phyloP scores from a whole-genome alignment of 1,140 invertebrate species.

The Megalopta genalis region DNA sequence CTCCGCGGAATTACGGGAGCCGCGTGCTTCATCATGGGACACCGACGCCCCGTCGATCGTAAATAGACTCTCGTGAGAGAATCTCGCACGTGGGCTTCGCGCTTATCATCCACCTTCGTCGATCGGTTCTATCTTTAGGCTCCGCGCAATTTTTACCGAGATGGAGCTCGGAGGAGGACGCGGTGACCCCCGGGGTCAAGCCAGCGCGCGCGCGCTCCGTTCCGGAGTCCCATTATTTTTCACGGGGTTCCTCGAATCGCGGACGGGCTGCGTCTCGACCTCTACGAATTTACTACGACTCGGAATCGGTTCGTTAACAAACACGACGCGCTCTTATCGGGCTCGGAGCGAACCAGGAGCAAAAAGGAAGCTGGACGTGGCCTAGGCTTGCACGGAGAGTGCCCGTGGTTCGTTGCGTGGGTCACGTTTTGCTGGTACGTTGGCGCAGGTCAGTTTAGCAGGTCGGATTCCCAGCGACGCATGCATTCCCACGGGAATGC shows the following conservation, averaged over 20 bases:
- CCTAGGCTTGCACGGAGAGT: too few species aligned
- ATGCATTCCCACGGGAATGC: conserved; percentile 63
- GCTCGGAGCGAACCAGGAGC: not conserved
- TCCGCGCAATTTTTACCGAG: too few species aligned
- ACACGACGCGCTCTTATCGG: not conserved
- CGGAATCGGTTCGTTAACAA: conserved; percentile 13
- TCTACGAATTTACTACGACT: not conserved
- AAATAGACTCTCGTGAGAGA: conserved; percentile 12
- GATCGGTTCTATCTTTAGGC: not conserved
- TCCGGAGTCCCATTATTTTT: too few species aligned
- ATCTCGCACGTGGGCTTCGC: not conserved
- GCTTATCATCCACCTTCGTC: too few species aligned
- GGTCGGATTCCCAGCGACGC: conserved; percentile 50
- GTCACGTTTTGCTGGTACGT: conserved; percentile 52
- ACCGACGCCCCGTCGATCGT: not conserved
- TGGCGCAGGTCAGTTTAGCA: conserved; percentile 64
- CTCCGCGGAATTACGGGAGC: not conserved
- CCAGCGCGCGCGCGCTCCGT: too few species aligned
- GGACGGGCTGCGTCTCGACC: not conserved
- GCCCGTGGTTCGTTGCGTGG: conserved; percentile 23
- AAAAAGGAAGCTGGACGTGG: not conserved
- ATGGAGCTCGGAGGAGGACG: too few species aligned
- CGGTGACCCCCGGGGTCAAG: too few species aligned
- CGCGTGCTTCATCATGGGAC: not conserved
- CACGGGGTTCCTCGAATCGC: not conserved